Percentiles rank a stretch among this genome's conserved stretches.
Evolutionary conservation across 2,113 vertebrate species (phyloP).

Genomic region (Lepus europaeus): DNA sequence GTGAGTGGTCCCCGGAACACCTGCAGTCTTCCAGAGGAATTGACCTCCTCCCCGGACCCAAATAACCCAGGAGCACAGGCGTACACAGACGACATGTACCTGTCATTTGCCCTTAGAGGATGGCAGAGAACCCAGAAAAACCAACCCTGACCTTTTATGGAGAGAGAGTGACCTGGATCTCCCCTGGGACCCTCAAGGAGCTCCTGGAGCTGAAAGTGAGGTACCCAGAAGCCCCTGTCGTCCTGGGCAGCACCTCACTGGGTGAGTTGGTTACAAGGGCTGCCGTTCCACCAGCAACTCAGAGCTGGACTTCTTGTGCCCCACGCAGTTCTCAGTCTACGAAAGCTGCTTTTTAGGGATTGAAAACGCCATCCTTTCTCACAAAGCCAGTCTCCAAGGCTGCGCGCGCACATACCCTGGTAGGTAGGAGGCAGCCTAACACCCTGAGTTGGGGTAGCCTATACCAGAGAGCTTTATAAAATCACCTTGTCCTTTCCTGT

Average conservation of each 20-base stretch:
- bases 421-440: not conserved
- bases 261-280: slow-evolving; percentile 79
- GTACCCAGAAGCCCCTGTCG: slow-evolving; percentile 89
- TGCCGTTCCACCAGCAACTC: accelerated
- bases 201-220: slow-evolving; percentile 90
- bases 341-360: not conserved
- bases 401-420: not conserved
- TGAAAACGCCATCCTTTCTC: not conserved
- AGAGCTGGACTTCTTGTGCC: not conserved
- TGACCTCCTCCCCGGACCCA: not conserved
- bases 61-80: not conserved
- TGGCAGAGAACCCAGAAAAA: slow-evolving; percentile 84
- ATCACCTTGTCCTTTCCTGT: not conserved
- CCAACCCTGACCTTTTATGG: slow-evolving; percentile 87
- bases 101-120: slow-evolving; percentile 80
- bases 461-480: not conserved
- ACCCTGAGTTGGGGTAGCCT: not conserved
- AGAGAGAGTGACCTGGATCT: slow-evolving; percentile 91
- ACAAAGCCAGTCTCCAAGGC: slow-evolving; percentile 4
- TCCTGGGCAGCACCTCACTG: slow-evolving; percentile 92
- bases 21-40: not conserved
- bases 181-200: slow-evolving; percentile 88
- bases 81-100: not conserved
- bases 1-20: not conserved
- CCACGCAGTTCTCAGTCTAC: not conserved